Conservation (phyloP, 2,797 vertebrate species). For the Macropus fuliginosus region DNA sequence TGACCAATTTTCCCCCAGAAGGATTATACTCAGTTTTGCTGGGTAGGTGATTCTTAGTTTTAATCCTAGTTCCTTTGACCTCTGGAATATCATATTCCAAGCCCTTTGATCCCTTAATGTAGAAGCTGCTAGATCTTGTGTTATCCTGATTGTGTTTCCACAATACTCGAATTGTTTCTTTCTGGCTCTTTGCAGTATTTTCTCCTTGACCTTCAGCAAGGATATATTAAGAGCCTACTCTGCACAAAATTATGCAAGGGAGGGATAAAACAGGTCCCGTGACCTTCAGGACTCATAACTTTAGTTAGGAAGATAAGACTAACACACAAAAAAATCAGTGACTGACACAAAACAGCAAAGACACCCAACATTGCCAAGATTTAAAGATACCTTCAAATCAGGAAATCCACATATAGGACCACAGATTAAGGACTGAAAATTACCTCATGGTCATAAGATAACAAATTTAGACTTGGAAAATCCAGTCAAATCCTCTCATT, state of each 20-base stretch:
- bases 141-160: too few species aligned
- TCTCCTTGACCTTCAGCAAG: neutral
- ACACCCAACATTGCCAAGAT: neutral
- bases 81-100: too few species aligned
- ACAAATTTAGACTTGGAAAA: neutral
- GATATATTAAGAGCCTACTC: neutral
- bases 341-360: neutral
- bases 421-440: neutral
- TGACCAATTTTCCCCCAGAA: too few species aligned
- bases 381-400: neutral
- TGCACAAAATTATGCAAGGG: neutral
- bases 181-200: too few species aligned
- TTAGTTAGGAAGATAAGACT: neutral
- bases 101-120: too few species aligned
- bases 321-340: neutral
- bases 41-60: too few species aligned
- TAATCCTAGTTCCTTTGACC: too few species aligned
- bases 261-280: neutral
- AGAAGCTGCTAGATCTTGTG: too few species aligned
- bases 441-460: neutral
- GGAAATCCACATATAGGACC: neutral
- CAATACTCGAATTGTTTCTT: too few species aligned
- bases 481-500: neutral
- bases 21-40: too few species aligned
- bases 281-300: neutral